These are phyloP conservation scores for Acanthosepion lycidas DNA, from an alignment of 2,888 invertebrate species.

Conservation along the genomic window DNA sequence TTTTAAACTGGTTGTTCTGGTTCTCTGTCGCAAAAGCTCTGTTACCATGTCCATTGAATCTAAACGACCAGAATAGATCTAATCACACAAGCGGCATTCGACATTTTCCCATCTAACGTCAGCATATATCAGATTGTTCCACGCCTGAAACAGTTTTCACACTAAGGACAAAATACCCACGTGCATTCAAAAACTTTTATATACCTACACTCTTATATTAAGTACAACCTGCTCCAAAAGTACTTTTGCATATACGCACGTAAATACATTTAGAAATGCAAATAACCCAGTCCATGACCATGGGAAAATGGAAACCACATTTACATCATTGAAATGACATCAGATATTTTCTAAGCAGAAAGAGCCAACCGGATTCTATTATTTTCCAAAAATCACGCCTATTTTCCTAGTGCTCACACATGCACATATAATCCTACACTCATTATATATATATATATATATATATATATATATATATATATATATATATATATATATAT, in stretches of 20 bases:
- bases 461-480: too few relatives aligned
- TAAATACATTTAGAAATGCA: neutral
- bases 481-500: too few relatives aligned
- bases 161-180: neutral
- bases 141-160: neutral
- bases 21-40: neutral
- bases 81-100: neutral
- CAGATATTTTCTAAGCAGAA: neutral
- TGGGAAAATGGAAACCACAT: neutral
- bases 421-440: too few relatives aligned
- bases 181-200: neutral
- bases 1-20: neutral
- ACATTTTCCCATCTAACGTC: neutral
- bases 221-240: neutral
- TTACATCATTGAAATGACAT: constrained; percentile 15
- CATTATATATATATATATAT: too few relatives aligned
- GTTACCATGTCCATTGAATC: neutral
- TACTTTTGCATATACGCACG: neutral
- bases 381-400: neutral
- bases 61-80: neutral
- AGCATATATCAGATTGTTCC: neutral
- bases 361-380: neutral
- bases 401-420: too few relatives aligned
- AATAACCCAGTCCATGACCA: neutral
- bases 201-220: neutral